Evolutionary conservation across 2,888 invertebrate genomes (phyloP), one percentile per base, ranked within the genome.

Genomic region (Saturnia pavonia): DNA sequence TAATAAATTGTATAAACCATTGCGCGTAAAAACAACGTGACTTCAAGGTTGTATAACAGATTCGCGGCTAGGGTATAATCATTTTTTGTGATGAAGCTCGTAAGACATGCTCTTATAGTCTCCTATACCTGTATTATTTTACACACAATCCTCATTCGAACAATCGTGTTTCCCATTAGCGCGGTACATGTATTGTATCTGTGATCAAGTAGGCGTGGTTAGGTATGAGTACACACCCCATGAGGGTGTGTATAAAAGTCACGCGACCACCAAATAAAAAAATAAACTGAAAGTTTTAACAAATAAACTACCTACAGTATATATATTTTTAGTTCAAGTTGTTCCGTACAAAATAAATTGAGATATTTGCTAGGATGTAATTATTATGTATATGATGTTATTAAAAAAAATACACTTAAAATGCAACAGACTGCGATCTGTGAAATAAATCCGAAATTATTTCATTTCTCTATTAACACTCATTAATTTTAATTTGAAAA

Each of bases 141-240:
- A 60, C 40, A 65, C 65, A 65, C 65, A 65, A 65, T 65, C 65
- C 65, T 40, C 40, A 25, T 40, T 40, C 40, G 34, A 65, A 65
- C 65, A 65, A 65, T 65, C 19, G 65, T 65, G 19, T 40, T 11
- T 0, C 14, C 40, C 65, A 65, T 65, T 40, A 65, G 40, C 4
- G 12, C 9, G 65, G 65, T 65, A 6, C 65, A 65, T 65, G 65
- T 65, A 40, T 65, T 65, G 40, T 65, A 40, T 65, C 40, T 19
- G 40, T 25, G 65, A 65, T 65, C 40, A 34, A 40, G 40, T 65
- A n/a, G 65, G 65, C 65, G 65, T 65, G 65, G 65, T 65, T n/a
- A 40, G 40, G 27, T 60, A 65, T 12, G 34, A 2, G 34, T 34
- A 34, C 34, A 65, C 65, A n/a, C 65, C 65, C 65, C 6, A 40